These are phyloP conservation scores for Phyllostomus discolor DNA, from an alignment of 2,113 vertebrate species.

Conservation along the genomic window DNA sequence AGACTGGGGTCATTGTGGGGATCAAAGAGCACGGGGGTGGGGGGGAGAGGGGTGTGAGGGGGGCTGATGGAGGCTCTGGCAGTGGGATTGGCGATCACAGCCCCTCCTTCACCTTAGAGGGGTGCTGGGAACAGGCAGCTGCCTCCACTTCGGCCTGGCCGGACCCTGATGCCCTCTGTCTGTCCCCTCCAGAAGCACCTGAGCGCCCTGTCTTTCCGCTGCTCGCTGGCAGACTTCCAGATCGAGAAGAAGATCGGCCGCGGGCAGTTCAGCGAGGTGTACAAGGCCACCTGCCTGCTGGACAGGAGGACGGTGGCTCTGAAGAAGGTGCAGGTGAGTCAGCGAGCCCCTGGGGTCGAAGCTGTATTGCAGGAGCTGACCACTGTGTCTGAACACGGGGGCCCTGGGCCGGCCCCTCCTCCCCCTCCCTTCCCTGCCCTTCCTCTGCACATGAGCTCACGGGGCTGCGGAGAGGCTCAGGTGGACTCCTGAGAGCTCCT, in stretches of 20 bases:
- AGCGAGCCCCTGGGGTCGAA: fast-evolving
- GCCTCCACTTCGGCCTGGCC: neutral
- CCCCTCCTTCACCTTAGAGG: neutral
- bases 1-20: fast-evolving
- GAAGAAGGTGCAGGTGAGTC: slow-evolving; percentile 87
- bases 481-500: neutral
- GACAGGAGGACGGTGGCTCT: slow-evolving; percentile 86
- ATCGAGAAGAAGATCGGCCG: slow-evolving; percentile 88
- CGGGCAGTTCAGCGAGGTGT: slow-evolving; percentile 89
- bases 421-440: no score
- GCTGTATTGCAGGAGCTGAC: fast-evolving
- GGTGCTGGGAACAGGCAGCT: neutral
- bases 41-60: fast-evolving
- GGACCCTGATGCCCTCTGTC: neutral
- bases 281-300: slow-evolving; percentile 85
- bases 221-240: slow-evolving; percentile 85
- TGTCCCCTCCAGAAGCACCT: slow-evolving; percentile 76
- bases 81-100: neutral
- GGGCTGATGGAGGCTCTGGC: fast-evolving
- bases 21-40: neutral
- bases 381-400: neutral
- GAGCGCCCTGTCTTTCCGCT: slow-evolving; percentile 78
- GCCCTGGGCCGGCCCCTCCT: neutral
- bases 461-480: neutral
- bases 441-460: neutral